Base-by-base conservation (phyloP, 2,797 vertebrate species). In the Mus caroli region DNA sequence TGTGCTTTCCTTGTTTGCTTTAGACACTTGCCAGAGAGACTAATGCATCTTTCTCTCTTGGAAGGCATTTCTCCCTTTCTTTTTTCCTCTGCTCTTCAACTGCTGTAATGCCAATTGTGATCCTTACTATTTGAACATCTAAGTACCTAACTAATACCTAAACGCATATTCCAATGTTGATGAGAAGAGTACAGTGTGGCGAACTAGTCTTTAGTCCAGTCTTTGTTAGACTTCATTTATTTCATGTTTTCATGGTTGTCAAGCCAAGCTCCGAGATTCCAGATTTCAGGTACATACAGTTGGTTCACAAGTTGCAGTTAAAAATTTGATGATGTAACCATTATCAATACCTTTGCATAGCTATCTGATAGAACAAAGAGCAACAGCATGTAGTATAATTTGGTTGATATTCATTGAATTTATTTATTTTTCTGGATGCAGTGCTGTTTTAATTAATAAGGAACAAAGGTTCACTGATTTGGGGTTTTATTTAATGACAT, bases 201-300 rank as follows among this genome's bases (percentile, higher is more conserved):
- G 92, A 95, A 95, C 94, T 94, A 84, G 54, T 79, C 62, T 71
- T 97, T 91, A 96, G 98, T 98, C 94, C 96, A 93, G 98, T 98
- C 98, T 99, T 99, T 99, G 99, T 99, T 99, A 99, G 98, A 97
- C 96, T 98, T 99, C 98, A 98, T 99, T 99, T 98, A 98, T 98
- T 98, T 99, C 90, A 69, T 94, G 90, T 97, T 98, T 99, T 99
- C 98, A 99, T 86, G 98, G 98, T 98, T 98, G 99, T 99, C 98
- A 97, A 98, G 98, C 98, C 98, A 97, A 98, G 98, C 98, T 98
- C 98, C 95, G 97, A 97, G 97, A 98, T 94, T 96, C 92, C 92
- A 73, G 83, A 92, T 92, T 97, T 97, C 98, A 98, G 97, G 97
- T 97, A 86, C 97, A 98, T 69, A 92, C 96, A 96, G 97, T 98